Evolutionary conservation across 2,113 vertebrate species (phyloP).

Genomic region (Cyprinodon variegatus): DNA sequence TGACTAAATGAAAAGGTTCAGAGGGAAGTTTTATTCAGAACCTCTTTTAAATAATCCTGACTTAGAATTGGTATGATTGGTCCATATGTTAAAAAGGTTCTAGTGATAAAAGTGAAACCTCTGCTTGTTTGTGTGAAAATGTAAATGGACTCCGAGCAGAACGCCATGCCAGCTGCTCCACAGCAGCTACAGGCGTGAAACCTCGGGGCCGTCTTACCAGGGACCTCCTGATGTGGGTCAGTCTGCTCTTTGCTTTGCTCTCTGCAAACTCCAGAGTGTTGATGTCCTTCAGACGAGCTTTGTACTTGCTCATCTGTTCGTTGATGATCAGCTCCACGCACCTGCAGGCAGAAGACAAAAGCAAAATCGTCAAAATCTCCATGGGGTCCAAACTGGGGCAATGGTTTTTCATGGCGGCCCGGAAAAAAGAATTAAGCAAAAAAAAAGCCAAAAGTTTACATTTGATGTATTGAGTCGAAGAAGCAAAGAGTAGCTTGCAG

Average conservation of each 20-base stretch:
- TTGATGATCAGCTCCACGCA: slow-evolving; percentile 94
- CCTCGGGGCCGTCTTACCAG: slow-evolving; percentile 84
- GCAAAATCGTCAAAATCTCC: no score
- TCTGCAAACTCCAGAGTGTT: slow-evolving; percentile 97
- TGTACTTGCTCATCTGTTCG: slow-evolving; percentile 98
- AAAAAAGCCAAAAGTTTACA: no score
- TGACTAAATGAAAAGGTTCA: background rate
- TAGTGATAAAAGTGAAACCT: no score
- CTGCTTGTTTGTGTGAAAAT: background rate
- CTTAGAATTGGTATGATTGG: background rate
- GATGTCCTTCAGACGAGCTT: slow-evolving; percentile 95
- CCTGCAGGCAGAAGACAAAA: slow-evolving; percentile 63
- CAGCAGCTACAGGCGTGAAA: slow-evolving; percentile 16
- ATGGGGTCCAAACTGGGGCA: no score
- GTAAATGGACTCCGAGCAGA: slow-evolving; percentile 38
- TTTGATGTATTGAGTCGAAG: no score
- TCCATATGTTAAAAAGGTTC: no score
- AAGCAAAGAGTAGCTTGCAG: no score
- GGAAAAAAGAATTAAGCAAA: no score
- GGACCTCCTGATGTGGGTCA: slow-evolving; percentile 92
- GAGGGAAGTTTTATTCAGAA: background rate
- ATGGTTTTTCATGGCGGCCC: no score
- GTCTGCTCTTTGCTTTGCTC: slow-evolving; percentile 93
- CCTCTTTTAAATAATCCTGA: no score
- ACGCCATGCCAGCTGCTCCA: slow-evolving; percentile 46